Evolutionary conservation across 2,797 vertebrate species (phyloP).

Genomic region (Mionectes olivaceus): DNA sequence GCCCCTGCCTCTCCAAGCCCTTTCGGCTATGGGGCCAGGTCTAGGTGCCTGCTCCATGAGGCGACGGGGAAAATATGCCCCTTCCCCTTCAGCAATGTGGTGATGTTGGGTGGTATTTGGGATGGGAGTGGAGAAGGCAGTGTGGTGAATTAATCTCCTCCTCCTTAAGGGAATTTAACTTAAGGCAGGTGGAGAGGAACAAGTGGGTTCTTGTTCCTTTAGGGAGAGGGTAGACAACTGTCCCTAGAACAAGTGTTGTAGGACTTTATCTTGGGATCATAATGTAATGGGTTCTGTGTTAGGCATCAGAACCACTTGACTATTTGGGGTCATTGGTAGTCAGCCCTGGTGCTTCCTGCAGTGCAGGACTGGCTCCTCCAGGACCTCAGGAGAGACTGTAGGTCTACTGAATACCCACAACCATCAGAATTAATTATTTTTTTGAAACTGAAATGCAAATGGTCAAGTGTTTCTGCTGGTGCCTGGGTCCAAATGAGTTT

Average conservation of each 20-base stretch:
- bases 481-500: neutral
- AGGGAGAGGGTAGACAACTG: neutral
- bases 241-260: neutral
- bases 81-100: fast-evolving
- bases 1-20: neutral
- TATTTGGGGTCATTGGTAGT: neutral
- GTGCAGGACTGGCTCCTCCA: neutral
- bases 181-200: neutral
- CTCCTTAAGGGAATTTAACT: neutral
- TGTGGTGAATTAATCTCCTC: neutral
- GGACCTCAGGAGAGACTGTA: neutral
- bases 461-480: neutral
- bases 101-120: neutral
- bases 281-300: neutral
- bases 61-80: neutral
- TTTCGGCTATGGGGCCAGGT: neutral
- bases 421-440: neutral
- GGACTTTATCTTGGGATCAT: neutral
- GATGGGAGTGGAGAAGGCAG: neutral
- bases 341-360: neutral
- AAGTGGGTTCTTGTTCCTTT: neutral
- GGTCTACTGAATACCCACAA: neutral
- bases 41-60: neutral
- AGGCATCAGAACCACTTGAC: neutral
- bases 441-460: neutral